These are phyloP conservation scores for Ptilodon capucinus DNA, from an alignment of 2,888 invertebrate species.

Conservation along the genomic window DNA sequence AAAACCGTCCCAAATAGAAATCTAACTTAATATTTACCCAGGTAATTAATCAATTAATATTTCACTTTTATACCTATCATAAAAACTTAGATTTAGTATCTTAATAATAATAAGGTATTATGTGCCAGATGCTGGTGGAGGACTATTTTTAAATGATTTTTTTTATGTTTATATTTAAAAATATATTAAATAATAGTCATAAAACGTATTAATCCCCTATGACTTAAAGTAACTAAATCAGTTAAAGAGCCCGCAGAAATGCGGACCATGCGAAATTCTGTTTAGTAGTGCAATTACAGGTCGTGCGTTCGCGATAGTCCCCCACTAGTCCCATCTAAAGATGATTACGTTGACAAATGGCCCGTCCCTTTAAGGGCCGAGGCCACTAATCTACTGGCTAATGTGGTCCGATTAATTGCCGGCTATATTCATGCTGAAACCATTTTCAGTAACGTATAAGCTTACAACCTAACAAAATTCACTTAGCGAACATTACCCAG, in stretches of 20 bases:
- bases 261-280: constrained; percentile 33
- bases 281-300: constrained; percentile 48
- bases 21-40: too few species aligned
- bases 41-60: too few species aligned
- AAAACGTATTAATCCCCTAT: too few species aligned
- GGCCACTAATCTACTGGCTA: constrained; percentile 62
- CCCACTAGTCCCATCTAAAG: constrained; percentile 53
- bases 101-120: too few species aligned
- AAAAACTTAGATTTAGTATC: too few species aligned
- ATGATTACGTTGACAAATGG: constrained; percentile 72
- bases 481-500: background rate
- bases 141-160: too few species aligned
- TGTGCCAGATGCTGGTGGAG: too few species aligned
- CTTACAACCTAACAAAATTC: background rate
- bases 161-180: too few species aligned
- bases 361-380: constrained; percentile 43
- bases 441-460: constrained; percentile 31
- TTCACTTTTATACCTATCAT: too few species aligned
- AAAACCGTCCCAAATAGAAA: too few species aligned
- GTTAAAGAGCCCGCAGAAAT: constrained; percentile 1
- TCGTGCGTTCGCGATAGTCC: constrained; percentile 47
- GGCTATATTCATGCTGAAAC: constrained; percentile 44
- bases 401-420: constrained; percentile 64
- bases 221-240: background rate
- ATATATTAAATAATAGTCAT: background rate